These are phyloP conservation scores for Molossus molossus DNA, from an alignment of 2,797 vertebrate genomes.

Conservation along the genomic window DNA sequence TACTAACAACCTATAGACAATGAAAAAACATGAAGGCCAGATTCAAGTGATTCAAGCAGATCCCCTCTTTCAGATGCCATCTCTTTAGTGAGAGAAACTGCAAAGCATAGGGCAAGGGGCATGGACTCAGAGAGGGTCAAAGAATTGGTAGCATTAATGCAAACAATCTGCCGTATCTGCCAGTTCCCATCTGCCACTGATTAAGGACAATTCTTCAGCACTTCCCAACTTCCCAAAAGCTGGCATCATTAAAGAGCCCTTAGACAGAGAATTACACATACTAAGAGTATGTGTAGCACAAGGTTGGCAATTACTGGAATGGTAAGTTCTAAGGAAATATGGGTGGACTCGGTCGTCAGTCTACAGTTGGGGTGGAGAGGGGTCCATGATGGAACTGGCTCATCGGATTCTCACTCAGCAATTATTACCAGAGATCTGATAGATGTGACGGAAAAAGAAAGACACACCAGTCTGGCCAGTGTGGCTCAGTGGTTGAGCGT, in stretches of 20 bases:
- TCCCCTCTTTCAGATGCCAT: neutral
- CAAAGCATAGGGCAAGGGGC: neutral
- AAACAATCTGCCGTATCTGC: neutral
- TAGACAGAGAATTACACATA: neutral
- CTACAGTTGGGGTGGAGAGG: neutral
- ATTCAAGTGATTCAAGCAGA: neutral
- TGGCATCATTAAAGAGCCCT: neutral
- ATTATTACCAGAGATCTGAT: neutral
- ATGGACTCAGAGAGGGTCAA: neutral
- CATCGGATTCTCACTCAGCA: neutral
- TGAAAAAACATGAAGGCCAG: neutral
- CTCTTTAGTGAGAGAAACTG: neutral
- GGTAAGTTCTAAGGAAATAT: neutral
- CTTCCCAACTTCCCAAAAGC: neutral
- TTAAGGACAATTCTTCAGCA: neutral
- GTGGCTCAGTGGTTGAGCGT: no score
- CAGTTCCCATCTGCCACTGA: neutral
- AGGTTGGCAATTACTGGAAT: neutral
- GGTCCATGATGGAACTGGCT: neutral
- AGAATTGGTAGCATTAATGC: neutral
- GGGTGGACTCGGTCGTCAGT: fast-evolving
- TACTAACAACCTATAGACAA: neutral
- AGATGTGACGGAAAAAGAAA: neutral
- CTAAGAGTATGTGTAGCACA: neutral
- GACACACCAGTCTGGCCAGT: neutral